Evolutionary conservation across 2,888 invertebrate genomes (phyloP).

Genomic region (Dasysyrphus tricinctus): DNA sequence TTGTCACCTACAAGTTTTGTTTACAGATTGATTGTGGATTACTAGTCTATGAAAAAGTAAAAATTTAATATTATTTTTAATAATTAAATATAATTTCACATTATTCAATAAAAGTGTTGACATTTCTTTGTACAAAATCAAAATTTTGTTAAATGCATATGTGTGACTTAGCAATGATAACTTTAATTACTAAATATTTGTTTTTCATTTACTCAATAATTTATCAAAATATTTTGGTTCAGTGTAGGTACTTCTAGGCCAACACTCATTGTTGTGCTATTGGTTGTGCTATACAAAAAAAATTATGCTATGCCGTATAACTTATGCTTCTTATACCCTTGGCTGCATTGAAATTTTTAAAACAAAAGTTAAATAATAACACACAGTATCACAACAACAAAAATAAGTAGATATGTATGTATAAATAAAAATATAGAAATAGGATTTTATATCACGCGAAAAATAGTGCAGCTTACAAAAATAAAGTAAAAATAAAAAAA

Average conservation of each 20-base stretch:
- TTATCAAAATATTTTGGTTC: neutral
- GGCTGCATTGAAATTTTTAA: constrained; percentile 51
- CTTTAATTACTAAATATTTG: too few species aligned
- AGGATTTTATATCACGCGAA: constrained; percentile 68
- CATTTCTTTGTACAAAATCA: too few species aligned
- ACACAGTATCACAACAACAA: constrained; percentile 6
- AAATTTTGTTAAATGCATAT: too few species aligned
- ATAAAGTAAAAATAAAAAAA: constrained; percentile 25
- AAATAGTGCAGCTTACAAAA: constrained; percentile 40
- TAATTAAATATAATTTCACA: too few species aligned
- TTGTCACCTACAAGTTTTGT: too few species aligned
- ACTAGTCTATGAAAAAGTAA: too few species aligned
- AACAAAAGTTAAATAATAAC: constrained; percentile 43
- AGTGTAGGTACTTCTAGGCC: constrained; percentile 14
- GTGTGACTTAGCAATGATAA: too few species aligned
- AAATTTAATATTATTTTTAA: too few species aligned
- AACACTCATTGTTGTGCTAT: constrained; percentile 13
- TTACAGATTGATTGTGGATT: too few species aligned
- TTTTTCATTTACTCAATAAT: too few species aligned
- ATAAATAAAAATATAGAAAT: constrained; percentile 30
- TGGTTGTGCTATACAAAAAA: neutral
- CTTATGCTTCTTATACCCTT: constrained; percentile 24
- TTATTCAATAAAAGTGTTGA: too few species aligned
- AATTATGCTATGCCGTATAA: constrained; percentile 32
- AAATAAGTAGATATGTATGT: neutral